Conservation (phyloP, 2,888 invertebrate species). For the Drosophila picticornis region DNA sequence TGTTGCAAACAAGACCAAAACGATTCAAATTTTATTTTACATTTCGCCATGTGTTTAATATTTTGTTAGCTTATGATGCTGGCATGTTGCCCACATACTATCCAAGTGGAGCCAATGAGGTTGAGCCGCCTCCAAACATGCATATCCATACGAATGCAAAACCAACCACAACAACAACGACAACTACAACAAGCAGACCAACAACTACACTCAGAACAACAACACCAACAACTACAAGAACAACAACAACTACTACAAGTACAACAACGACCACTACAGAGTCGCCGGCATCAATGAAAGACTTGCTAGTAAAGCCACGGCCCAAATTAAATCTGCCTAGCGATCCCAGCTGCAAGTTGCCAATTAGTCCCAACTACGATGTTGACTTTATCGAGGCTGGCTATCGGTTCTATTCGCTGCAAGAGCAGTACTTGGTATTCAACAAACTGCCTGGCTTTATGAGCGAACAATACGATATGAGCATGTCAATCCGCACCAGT, state of each 20-base stretch:
- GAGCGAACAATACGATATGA: slow-evolving; percentile 89
- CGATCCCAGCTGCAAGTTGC: slow-evolving; percentile 82
- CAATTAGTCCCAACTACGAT: slow-evolving; percentile 83
- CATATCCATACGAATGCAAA: not conserved
- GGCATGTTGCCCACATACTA: slow-evolving; percentile 74
- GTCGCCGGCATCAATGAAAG: slow-evolving; percentile 13
- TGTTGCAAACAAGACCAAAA: slow-evolving; percentile 2
- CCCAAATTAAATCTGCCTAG: slow-evolving; percentile 75
- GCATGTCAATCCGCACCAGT: slow-evolving; percentile 90
- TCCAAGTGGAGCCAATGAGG: slow-evolving; percentile 75
- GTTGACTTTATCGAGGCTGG: slow-evolving; percentile 82
- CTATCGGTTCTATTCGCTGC: slow-evolving; percentile 85
- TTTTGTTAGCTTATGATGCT: slow-evolving; percentile 79
- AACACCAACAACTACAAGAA: slow-evolving; percentile 71
- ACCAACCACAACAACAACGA: slow-evolving; percentile 44
- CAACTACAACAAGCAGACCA: slow-evolving; percentile 74
- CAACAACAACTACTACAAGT: slow-evolving; percentile 75
- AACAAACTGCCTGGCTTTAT: slow-evolving; percentile 87
- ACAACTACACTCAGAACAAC: slow-evolving; percentile 60
- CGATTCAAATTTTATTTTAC: not conserved
- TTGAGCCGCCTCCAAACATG: slow-evolving; percentile 41
- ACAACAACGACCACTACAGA: slow-evolving; percentile 61
- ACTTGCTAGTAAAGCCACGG: slow-evolving; percentile 13
- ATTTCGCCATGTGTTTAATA: not conserved
- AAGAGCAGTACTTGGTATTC: slow-evolving; percentile 90